Conservation (phyloP, 2,888 invertebrate genomes). For the Sinodicranocentrus sp. region DNA sequence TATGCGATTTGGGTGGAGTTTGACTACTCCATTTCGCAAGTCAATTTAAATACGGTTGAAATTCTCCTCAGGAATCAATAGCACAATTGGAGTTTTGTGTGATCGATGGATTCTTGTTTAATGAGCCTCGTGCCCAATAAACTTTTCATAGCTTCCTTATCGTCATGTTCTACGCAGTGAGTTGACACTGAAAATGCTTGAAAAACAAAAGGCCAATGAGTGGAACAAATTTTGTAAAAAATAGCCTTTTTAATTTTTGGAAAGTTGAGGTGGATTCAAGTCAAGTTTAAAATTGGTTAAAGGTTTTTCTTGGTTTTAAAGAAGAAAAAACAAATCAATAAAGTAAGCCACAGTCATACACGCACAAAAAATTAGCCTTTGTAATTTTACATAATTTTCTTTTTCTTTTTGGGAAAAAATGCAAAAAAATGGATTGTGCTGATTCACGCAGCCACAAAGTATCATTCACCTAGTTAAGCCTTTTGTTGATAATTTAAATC, state of each 20-base stretch:
- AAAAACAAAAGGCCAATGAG: no score
- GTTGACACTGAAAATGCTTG: no score
- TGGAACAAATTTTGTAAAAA: no score
- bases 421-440: conserved; percentile 29
- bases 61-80: no score
- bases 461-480: conserved; percentile 44
- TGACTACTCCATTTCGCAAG: no score
- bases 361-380: neutral
- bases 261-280: neutral
- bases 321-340: conserved; percentile 3
- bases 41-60: no score
- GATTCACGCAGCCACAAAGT: conserved; percentile 31
- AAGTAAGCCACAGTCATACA: neutral
- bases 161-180: no score
- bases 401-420: conserved; percentile 14
- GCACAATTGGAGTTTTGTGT: no score
- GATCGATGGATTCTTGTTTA: no score
- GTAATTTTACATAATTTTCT: neutral
- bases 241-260: neutral
- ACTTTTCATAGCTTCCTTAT: no score
- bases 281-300: neutral
- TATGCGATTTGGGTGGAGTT: no score
- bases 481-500: neutral
- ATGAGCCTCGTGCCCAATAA: no score
- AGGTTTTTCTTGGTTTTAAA: neutral